phyloP scores from a whole-genome alignment of 2,797 vertebrate genomes.

The Erpetoichthys calabaricus region DNA sequence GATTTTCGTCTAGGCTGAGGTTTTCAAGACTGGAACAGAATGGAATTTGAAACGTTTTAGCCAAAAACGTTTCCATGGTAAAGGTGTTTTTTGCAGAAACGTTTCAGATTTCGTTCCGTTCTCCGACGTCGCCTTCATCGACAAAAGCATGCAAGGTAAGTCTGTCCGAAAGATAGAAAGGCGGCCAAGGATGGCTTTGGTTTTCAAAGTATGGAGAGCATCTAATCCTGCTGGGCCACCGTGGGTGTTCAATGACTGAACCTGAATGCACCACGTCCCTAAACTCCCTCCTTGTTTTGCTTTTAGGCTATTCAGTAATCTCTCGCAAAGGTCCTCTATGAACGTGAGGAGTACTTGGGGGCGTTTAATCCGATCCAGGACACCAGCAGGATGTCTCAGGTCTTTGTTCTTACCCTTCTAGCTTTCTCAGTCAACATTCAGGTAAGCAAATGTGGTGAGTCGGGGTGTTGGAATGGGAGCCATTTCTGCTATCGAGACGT shows the following conservation, averaged over 20 bases:
- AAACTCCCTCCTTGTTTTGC: constrained; percentile 9
- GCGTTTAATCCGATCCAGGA: constrained; percentile 32
- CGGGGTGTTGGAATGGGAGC: too few relatives aligned
- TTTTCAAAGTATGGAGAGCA: too few relatives aligned
- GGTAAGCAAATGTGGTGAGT: constrained; percentile 29
- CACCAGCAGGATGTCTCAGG: constrained; percentile 62
- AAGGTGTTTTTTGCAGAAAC: constrained; percentile 76
- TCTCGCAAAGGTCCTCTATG: constrained; percentile 43
- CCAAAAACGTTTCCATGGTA: constrained; percentile 65
- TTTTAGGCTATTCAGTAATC: constrained; percentile 39
- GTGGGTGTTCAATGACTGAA: background rate
- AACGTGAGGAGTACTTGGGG: constrained; percentile 15
- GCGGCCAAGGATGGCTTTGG: background rate
- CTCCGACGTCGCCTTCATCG: constrained; percentile 42
- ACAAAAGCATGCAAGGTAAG: constrained; percentile 10
- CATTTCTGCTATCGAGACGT: too few relatives aligned
- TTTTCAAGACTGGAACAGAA: constrained; percentile 47
- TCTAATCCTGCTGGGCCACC: background rate
- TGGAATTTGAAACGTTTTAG: constrained; percentile 75
- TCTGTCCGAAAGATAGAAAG: background rate
- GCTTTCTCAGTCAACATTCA: constrained; percentile 43
- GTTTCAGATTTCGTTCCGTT: constrained; percentile 69
- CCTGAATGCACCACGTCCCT: background rate
- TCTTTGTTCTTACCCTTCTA: constrained; percentile 43
- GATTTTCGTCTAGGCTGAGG: background rate